Evolutionary conservation across 92 coral and sea anemone genomes (phyloP).

Genomic region (Actinostola sp.): DNA sequence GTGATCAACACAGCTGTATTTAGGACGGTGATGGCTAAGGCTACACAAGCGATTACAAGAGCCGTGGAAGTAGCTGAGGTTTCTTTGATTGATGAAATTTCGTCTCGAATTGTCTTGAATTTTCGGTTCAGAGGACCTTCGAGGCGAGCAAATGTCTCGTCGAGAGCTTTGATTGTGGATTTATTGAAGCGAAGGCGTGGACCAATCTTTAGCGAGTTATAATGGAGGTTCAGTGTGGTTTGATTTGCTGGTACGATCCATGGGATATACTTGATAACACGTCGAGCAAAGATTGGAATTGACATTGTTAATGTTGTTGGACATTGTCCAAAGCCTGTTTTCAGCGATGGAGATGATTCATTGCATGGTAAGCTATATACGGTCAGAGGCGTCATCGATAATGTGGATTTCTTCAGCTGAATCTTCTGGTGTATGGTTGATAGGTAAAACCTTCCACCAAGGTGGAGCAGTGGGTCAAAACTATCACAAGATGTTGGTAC

Average conservation of each 20-base stretch:
- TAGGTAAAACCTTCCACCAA: slow-evolving; percentile 13
- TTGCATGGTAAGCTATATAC: slow-evolving; percentile 38
- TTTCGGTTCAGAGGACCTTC: slow-evolving; percentile 8
- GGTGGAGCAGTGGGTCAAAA: not conserved
- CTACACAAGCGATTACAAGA: too few species aligned
- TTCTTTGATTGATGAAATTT: too few species aligned
- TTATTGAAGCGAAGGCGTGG: slow-evolving; percentile 29
- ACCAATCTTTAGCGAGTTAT: slow-evolving; percentile 28
- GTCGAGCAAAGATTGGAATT: slow-evolving; percentile 19
- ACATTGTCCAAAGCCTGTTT: slow-evolving; percentile 40
- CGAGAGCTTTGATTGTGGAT: slow-evolving; percentile 22
- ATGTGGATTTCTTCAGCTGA: not conserved
- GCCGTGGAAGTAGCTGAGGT: too few species aligned
- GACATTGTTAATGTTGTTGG: slow-evolving; percentile 9
- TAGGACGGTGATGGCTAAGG: too few species aligned
- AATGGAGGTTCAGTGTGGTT: slow-evolving; percentile 10
- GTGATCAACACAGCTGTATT: too few species aligned
- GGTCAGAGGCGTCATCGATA: slow-evolving; percentile 15
- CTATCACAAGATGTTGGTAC: not conserved
- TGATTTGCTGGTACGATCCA: slow-evolving; percentile 20
- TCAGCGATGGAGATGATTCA: not conserved
- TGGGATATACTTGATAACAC: slow-evolving; percentile 13
- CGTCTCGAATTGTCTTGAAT: slow-evolving; percentile 1
- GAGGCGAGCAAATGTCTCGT: slow-evolving; percentile 23
- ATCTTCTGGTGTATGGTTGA: not conserved